Conservation (phyloP, 2,888 invertebrate species). For the Ephialtes manifestator region DNA sequence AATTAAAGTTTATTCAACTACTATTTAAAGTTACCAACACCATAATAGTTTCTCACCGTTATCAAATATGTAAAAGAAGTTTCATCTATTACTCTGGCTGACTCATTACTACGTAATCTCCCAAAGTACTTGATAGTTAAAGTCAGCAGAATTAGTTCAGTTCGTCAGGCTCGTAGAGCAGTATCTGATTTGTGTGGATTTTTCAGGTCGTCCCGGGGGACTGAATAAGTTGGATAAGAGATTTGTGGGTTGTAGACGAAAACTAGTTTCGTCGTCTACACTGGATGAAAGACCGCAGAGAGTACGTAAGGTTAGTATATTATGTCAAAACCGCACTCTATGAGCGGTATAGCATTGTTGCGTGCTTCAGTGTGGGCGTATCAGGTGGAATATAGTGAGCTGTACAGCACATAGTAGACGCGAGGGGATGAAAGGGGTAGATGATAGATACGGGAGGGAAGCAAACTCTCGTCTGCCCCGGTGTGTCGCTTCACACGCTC, state of each 20-base stretch:
- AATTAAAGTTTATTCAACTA: too few species aligned
- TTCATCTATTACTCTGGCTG: background rate
- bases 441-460: conserved; percentile 56
- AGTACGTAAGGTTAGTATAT: conserved; percentile 4
- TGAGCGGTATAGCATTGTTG: conserved; percentile 23
- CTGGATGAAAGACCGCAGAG: conserved; percentile 5
- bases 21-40: too few species aligned
- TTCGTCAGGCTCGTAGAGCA: background rate
- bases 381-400: conserved; percentile 2
- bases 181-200: background rate
- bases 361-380: background rate
- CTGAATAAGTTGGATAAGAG: background rate
- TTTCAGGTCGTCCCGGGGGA: background rate
- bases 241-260: background rate
- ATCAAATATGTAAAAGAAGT: too few species aligned
- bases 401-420: conserved; percentile 11
- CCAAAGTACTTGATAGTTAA: background rate
- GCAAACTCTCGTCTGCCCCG: conserved; percentile 46
- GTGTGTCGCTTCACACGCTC: conserved; percentile 67
- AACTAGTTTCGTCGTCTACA: background rate
- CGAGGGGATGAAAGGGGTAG: conserved; percentile 55
- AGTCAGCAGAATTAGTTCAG: background rate
- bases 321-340: background rate
- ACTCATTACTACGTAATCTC: background rate
- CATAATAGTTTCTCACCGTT: too few species aligned